Evolutionary conservation across 2,113 vertebrate genomes (phyloP), one percentile per base, ranked within the genome.

Genomic region (Cephalopterus ornatus): DNA sequence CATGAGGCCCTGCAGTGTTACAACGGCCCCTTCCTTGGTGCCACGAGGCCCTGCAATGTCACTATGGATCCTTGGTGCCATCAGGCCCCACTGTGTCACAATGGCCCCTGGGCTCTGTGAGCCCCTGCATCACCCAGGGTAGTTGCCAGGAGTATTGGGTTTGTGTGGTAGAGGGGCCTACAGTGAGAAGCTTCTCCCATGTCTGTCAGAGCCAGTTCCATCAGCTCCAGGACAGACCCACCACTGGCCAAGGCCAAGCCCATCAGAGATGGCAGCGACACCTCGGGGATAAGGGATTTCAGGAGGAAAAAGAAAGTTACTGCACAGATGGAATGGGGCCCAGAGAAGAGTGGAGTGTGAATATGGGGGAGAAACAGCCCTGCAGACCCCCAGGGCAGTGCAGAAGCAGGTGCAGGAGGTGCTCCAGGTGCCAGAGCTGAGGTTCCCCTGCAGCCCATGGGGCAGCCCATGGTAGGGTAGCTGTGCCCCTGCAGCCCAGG

Each of bases 161-260:
- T 67, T 67, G 37, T 28, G 50, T 42, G 30, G 35, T 21, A 65
- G 26, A 0, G 1, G 42, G 27, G 55, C 17, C 8, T 50, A 28
- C 50, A 58, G 32, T 12, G 37, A 44, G 33, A 66, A 67, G 37
- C 22, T 37, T 44, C 14, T 22, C 73, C 35, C 23, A 1, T 3
- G 12, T 59, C 15, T 0, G 0, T 26, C 39, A 61, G 23, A 53
- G 39, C 15, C 77, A 74, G 20, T 0, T 1, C 19, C 61, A 52
- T 19, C 1, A 3, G 68, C 61, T 50, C 44, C 61, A 59, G 23
- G 33, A 37, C 3, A 2, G 10, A 81, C 33, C 22, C 14, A 7
- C 37, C 18, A 35, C 37, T 66, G 86, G 50, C 22, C 35, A 44
- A 58, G 67, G 59, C 23, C 32, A 27, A 67, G 44, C 33, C 21